A percentile compares a stretch with the other conserved stretches of the same genome.
Evolutionary conservation across 2,888 invertebrate species (phyloP).

Genomic region (Harpagoxenus sublaevis): DNA sequence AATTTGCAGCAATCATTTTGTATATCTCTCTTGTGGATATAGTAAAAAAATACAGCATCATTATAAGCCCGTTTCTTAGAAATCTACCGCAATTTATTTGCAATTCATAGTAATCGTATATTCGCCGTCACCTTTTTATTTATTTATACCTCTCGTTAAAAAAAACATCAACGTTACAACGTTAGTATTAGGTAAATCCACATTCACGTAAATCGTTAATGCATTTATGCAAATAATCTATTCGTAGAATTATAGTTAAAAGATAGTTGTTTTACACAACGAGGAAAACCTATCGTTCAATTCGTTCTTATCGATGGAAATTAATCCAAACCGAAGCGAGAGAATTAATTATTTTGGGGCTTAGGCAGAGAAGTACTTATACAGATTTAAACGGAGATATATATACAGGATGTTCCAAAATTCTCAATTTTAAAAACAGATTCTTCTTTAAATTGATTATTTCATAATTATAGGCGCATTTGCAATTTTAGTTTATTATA

Average conservation of each 20-base stretch:
- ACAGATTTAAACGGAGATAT: not conserved
- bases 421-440: not conserved
- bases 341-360: not conserved
- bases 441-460: not conserved
- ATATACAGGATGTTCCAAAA: not conserved
- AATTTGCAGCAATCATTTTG: not conserved
- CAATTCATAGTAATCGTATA: not conserved
- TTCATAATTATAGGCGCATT: not conserved
- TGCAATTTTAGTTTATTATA: too few species aligned
- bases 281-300: not conserved
- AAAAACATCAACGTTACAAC: not conserved
- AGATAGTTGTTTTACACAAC: not conserved
- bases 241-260: slow-evolving; percentile 13
- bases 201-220: not conserved
- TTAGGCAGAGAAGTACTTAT: not conserved
- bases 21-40: not conserved
- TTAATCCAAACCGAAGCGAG: not conserved
- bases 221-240: not conserved
- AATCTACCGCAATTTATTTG: not conserved
- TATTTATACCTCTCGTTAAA: not conserved
- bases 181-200: not conserved
- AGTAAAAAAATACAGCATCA: not conserved
- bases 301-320: not conserved
- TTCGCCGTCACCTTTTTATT: not conserved
- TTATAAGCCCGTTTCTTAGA: not conserved